Conservation (phyloP, 1,140 invertebrate species). For the Formica exsecta region DNA sequence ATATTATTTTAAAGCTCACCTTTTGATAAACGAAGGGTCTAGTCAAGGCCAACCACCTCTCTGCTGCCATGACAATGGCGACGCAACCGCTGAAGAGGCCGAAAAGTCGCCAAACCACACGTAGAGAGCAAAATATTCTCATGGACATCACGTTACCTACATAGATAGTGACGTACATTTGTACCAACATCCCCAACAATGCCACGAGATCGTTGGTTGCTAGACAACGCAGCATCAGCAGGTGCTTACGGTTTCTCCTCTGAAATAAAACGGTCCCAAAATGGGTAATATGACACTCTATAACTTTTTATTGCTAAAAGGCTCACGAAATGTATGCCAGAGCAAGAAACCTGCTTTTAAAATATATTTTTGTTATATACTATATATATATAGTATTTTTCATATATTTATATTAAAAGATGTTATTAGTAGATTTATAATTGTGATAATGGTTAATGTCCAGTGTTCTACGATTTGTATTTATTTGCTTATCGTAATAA, state of each 20-base stretch:
- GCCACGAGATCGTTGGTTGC: constrained; percentile 93
- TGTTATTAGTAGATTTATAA: too few species aligned
- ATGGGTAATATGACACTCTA: not conserved
- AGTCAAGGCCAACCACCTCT: constrained; percentile 94
- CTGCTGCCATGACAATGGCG: constrained; percentile 94
- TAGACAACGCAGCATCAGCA: constrained; percentile 92
- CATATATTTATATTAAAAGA: too few species aligned
- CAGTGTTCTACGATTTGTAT: too few species aligned
- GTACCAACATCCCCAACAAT: constrained; percentile 89
- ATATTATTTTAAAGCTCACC: constrained; percentile 86
- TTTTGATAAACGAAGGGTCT: constrained; percentile 96
- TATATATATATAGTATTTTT: not conserved
- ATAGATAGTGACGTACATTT: constrained; percentile 88
- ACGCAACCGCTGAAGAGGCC: constrained; percentile 95
- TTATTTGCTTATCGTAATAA: too few species aligned
- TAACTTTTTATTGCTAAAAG: not conserved
- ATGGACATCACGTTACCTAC: constrained; percentile 80
- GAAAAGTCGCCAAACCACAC: constrained; percentile 92
- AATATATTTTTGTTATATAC: not conserved
- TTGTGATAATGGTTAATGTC: too few species aligned
- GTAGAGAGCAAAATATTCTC: constrained; percentile 88
- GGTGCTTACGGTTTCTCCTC: constrained; percentile 92
- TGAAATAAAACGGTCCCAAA: constrained; percentile 80
- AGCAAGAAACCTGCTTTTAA: too few species aligned
- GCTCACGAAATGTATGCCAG: not conserved